These are phyloP conservation scores for Urosaurus nigricauda DNA, from an alignment of 2,797 vertebrate species.

Conservation along the genomic window DNA sequence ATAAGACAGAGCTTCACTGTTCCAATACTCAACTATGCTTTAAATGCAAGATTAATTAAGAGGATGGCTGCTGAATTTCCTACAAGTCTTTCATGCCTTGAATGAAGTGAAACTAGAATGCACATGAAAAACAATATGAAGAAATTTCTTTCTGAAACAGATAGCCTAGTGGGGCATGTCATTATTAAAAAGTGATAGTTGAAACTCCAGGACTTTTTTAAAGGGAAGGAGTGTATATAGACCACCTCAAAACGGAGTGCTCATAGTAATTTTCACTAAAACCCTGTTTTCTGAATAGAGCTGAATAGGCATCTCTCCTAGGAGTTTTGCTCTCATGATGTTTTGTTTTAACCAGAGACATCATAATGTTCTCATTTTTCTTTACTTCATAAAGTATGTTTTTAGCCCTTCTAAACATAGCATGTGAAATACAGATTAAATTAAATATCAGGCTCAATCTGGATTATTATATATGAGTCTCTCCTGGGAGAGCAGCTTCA, in stretches of 20 bases:
- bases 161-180: too few species aligned
- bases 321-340: conserved; percentile 25
- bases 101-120: background rate
- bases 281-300: conserved; percentile 44
- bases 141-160: background rate
- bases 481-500: conserved; percentile 36
- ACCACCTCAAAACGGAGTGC: too few species aligned
- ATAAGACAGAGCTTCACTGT: background rate
- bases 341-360: conserved; percentile 22
- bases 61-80: background rate
- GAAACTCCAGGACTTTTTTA: too few species aligned
- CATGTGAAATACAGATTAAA: conserved; percentile 22
- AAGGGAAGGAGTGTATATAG: too few species aligned
- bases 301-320: conserved; percentile 28
- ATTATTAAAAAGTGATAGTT: background rate
- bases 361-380: conserved; percentile 47
- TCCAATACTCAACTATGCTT: background rate
- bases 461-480: conserved; percentile 48
- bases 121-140: background rate
- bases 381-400: conserved; percentile 39
- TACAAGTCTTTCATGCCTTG: background rate
- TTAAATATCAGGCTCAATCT: background rate
- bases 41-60: background rate
- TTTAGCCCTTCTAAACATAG: conserved; percentile 33
- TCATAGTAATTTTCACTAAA: conserved; percentile 41